Evolutionary conservation across 2,113 vertebrate species (phyloP).

Genomic region (Clarias magur): DNA sequence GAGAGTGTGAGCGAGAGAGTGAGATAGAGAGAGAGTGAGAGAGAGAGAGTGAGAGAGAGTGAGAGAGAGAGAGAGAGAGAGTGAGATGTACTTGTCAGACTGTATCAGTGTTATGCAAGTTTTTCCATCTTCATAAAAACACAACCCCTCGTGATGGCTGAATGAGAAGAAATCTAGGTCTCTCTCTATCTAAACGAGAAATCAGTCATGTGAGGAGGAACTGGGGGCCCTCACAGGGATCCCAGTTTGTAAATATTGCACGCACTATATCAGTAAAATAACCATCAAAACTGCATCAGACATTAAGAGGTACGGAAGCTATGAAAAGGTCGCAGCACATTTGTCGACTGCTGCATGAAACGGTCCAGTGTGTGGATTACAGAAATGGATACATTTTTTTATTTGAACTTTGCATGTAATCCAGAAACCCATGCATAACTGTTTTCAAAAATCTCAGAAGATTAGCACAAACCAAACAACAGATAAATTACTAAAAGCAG

Average conservation of each 20-base stretch:
- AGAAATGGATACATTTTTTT: not conserved
- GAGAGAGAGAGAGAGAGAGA: slow-evolving; percentile 1
- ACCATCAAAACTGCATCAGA: slow-evolving; percentile 12
- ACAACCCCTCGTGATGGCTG: not conserved
- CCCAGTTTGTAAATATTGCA: slow-evolving; percentile 26
- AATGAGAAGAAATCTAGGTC: slow-evolving; percentile 29
- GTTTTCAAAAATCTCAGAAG: not conserved
- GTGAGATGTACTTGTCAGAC: slow-evolving; percentile 12
- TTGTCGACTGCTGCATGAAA: not conserved
- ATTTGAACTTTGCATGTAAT: not conserved
- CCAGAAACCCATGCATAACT: not conserved
- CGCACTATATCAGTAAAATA: slow-evolving; percentile 7
- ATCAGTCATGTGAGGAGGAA: slow-evolving; percentile 11
- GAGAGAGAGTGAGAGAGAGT: no score
- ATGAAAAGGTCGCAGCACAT: slow-evolving; percentile 24
- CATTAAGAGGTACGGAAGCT: not conserved
- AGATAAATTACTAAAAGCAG: not conserved
- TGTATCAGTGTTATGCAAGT: slow-evolving; percentile 7
- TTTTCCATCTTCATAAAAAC: slow-evolving; percentile 13
- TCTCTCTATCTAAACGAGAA: slow-evolving; percentile 9
- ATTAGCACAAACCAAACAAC: not conserved
- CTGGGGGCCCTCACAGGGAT: not conserved
- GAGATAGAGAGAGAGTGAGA: no score
- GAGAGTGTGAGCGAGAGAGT: no score
- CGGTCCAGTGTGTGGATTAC: not conserved